Percentiles rank a stretch among this genome's conserved stretches.
phyloP scores from a whole-genome alignment of 1,140 invertebrate species.

The Prorops nasuta region DNA sequence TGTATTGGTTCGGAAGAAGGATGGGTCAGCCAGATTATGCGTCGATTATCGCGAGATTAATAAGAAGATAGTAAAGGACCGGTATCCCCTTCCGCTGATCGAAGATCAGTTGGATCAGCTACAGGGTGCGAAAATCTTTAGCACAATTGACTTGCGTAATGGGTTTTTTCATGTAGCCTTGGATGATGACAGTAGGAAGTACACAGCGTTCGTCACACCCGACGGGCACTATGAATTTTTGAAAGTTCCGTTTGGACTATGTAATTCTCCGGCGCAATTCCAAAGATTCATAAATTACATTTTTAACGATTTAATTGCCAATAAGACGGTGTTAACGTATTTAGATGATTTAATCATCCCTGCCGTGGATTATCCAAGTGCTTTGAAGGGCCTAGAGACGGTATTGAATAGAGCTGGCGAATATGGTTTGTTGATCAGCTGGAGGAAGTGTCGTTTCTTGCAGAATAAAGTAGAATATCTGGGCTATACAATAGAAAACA shows the following conservation, averaged over 20 bases:
- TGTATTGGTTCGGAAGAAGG: constrained; percentile 53
- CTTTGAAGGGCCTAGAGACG: too few species aligned
- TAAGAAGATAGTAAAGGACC: constrained; percentile 14
- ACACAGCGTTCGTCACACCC: constrained; percentile 24
- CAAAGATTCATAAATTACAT: constrained; percentile 10
- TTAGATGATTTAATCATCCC: constrained; percentile 20
- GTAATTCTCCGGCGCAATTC: constrained; percentile 25
- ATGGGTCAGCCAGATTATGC: constrained; percentile 47
- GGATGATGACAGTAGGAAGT: constrained; percentile 21
- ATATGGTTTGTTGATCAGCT: too few species aligned
- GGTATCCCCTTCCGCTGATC: constrained; percentile 6
- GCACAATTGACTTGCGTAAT: constrained; percentile 28
- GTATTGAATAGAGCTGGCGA: too few species aligned
- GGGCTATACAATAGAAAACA: too few species aligned
- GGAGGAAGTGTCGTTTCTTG: too few species aligned
- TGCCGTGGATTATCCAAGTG: constrained; percentile 1
- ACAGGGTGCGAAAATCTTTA: neutral
- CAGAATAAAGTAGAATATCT: too few species aligned
- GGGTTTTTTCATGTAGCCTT: constrained; percentile 36
- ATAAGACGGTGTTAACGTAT: constrained; percentile 9
- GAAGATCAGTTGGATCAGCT: constrained; percentile 47
- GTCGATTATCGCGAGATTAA: constrained; percentile 42
- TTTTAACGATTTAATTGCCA: constrained; percentile 16
- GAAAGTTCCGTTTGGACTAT: constrained; percentile 28
- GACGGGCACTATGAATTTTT: constrained; percentile 29